Conservation (phyloP, 2,797 vertebrate genomes). For the Chromis chromis region DNA sequence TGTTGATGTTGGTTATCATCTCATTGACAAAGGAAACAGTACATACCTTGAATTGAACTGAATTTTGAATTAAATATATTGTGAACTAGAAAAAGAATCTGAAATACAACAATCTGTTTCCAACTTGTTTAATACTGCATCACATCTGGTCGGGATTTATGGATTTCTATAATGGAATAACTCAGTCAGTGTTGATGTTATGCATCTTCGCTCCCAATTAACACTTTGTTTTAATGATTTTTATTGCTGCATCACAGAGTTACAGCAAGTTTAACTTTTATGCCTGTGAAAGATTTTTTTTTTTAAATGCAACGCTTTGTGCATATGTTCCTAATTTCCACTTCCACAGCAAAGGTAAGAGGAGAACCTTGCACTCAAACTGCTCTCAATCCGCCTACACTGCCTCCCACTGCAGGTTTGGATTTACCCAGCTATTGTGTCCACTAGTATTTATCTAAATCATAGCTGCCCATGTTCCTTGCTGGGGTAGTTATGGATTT, state of each 20-base stretch:
- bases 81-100: conserved; percentile 19
- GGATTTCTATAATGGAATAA: conserved; percentile 17
- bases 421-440: conserved; percentile 35
- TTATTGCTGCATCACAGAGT: neutral
- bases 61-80: conserved; percentile 35
- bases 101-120: conserved; percentile 18
- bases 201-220: neutral
- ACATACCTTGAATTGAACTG: conserved; percentile 21
- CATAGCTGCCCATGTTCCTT: conserved; percentile 9
- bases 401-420: conserved; percentile 57
- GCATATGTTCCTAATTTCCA: conserved; percentile 20
- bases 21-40: conserved; percentile 25
- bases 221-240: neutral
- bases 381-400: conserved; percentile 58
- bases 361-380: conserved; percentile 42
- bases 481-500: conserved; percentile 16
- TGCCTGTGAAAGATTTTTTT: conserved; percentile 17
- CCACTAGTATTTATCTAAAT: conserved; percentile 26
- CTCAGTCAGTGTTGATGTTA: conserved; percentile 18
- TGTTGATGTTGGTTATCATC: conserved; percentile 29
- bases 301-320: conserved; percentile 4
- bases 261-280: neutral
- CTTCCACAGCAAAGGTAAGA: conserved; percentile 37
- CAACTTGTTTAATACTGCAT: conserved; percentile 7
- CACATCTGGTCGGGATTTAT: conserved; percentile 14